Evolutionary conservation across 2,113 vertebrate genomes (phyloP), one percentile per base, ranked within the genome.

Genomic region (Vanacampus margaritifer): DNA sequence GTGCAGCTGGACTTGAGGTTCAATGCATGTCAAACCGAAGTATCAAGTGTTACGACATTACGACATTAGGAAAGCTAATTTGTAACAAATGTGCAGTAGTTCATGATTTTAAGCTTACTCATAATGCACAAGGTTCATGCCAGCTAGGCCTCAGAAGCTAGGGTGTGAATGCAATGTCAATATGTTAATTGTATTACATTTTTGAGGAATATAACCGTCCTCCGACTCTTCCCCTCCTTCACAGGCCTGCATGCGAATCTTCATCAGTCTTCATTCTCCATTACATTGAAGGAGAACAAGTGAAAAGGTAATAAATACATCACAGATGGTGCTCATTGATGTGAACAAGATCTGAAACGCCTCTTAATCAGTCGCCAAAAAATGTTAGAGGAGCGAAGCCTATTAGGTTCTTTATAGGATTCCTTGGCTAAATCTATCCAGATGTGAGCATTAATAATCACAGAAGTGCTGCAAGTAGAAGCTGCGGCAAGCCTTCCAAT

Each of bases 361-460:
- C 81, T 88, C 77, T 83, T 89, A 88, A 90, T 90, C 85, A 89
- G 84, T 81, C 88, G 77, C 84, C 82, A 79, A 76, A 79, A 89
- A 89, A 89, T 86, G 83, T 86, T 87, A 69, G 72, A 78, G 72
- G 82, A 87, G 84, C 84, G 68, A 81, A 87, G 84, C 86, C 85
- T 65, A 87, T 91, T 91, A 90, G 76, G 76, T 78, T 69, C 75
- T 90, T 91, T 89, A 91, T 89, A 88, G 86, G 84, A 88, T 88
- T 90, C 86, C 72, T 83, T 72, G 68, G 75, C 86, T 90, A 91
- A 91, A 76, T 76, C 74, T 68, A 79, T 85, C 89, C 90, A 92
- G 90, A 90, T 92, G 91, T 91, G 72, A 72, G 64, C 73, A 75
- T 75, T 87, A 87, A 85, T 89, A 88, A 90, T 86, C 83, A 83